A percentile compares a stretch with the other conserved stretches of the same genome.
These are phyloP conservation scores for Coecobrya sp. DNA, from an alignment of 2,888 invertebrate species.

Conservation along the genomic window DNA sequence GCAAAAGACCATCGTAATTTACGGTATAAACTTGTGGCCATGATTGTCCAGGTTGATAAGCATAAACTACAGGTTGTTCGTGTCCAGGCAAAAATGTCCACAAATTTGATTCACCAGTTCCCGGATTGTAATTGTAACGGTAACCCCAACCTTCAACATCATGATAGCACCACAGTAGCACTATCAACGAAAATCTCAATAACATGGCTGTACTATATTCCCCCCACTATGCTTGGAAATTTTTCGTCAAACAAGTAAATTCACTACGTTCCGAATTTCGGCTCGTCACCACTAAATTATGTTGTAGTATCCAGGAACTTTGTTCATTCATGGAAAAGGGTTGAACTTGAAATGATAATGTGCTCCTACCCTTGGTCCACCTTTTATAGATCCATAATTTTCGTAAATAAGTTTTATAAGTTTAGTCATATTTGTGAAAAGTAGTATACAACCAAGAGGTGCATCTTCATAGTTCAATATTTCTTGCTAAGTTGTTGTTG, in stretches of 20 bases:
- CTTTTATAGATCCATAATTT: conserved; percentile 77
- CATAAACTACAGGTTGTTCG: conserved; percentile 75
- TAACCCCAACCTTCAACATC: conserved; percentile 78
- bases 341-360: conserved; percentile 74
- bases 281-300: not conserved
- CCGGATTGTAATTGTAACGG: conserved; percentile 75
- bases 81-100: conserved; percentile 80
- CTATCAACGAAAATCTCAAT: conserved; percentile 49
- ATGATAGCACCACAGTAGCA: conserved; percentile 51
- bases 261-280: not conserved
- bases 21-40: conserved; percentile 75
- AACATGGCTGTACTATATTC: not conserved
- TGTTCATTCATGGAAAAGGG: conserved; percentile 64
- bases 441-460: not conserved
- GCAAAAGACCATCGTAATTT: conserved; percentile 70
- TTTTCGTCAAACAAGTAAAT: not conserved
- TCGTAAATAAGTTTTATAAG: not conserved
- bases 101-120: conserved; percentile 68
- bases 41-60: conserved; percentile 33
- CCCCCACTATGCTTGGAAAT: conserved; percentile 9
- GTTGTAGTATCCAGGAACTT: not conserved
- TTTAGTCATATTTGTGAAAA: conserved; percentile 26
- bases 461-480: conserved; percentile 53
- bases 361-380: conserved; percentile 36
- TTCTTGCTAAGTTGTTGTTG: conserved; percentile 43